Conservation (phyloP, 2,888 invertebrate genomes). For the Hirtodrosophila duncani region DNA sequence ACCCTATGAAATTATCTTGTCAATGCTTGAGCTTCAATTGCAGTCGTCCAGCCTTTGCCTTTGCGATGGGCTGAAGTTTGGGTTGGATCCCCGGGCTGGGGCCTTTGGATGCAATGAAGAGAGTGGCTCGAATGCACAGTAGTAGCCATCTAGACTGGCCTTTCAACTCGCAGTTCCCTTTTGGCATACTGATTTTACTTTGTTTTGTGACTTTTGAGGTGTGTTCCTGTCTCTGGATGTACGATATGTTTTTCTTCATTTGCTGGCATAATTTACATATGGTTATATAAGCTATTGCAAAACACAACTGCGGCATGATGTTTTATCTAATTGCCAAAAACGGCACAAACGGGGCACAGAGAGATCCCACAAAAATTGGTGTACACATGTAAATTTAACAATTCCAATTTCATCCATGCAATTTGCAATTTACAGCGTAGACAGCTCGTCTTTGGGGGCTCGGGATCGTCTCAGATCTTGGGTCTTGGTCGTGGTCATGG, state of each 20-base stretch:
- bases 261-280: constrained; percentile 65
- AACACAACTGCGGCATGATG: constrained; percentile 49
- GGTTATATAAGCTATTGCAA: constrained; percentile 62
- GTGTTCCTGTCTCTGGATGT: constrained; percentile 53
- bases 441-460: background rate
- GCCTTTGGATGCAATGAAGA: too few relatives aligned
- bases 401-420: constrained; percentile 26
- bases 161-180: constrained; percentile 35
- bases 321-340: constrained; percentile 67
- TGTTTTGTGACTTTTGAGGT: constrained; percentile 46
- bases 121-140: constrained; percentile 36
- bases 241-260: constrained; percentile 69
- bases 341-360: constrained; percentile 23
- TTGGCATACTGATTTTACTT: constrained; percentile 19
- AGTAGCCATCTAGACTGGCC: constrained; percentile 15
- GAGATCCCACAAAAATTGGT: constrained; percentile 45
- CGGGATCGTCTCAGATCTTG: background rate
- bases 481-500: constrained; percentile 31
- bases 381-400: constrained; percentile 45
- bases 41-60: constrained; percentile 40
- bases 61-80: constrained; percentile 32
- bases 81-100: constrained; percentile 33
- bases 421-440: constrained; percentile 27
- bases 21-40: constrained; percentile 67
- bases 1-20: constrained; percentile 66